phyloP scores from a whole-genome alignment of 2,113 vertebrate species.

The Myrmophylax atrothorax region DNA sequence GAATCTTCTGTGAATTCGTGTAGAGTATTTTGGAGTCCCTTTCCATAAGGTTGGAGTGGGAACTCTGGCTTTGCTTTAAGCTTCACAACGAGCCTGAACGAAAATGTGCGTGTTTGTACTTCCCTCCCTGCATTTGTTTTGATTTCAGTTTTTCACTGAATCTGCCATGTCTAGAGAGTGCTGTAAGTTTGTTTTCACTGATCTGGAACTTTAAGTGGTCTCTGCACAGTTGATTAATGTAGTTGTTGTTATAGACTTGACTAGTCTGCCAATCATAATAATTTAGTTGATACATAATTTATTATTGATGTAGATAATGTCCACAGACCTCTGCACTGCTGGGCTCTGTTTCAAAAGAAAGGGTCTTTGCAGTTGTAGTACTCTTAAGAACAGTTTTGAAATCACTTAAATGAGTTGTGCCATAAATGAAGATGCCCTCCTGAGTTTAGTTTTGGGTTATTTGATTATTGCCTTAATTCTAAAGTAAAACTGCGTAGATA shows the following conservation, averaged over 20 bases:
- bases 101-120: fast-evolving
- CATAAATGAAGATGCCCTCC: neutral
- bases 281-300: neutral
- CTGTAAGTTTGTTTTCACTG: neutral
- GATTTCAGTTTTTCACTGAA: neutral
- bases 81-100: neutral
- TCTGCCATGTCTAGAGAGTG: neutral
- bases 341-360: neutral
- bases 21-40: neutral
- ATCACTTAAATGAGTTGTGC: neutral
- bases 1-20: neutral
- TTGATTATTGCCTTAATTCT: neutral
- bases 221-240: neutral
- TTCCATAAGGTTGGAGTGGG: neutral
- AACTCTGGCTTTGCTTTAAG: neutral
- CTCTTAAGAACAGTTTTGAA: neutral
- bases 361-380: neutral
- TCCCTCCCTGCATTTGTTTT: neutral
- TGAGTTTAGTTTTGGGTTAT: neutral
- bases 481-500: neutral
- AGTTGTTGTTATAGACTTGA: neutral
- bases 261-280: neutral
- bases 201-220: neutral
- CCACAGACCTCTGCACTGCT: neutral
- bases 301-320: neutral